Evolutionary conservation across 1,140 invertebrate genomes (phyloP), one percentile per base, ranked within the genome.

Genomic region (Wasmannia auropunctata): DNA sequence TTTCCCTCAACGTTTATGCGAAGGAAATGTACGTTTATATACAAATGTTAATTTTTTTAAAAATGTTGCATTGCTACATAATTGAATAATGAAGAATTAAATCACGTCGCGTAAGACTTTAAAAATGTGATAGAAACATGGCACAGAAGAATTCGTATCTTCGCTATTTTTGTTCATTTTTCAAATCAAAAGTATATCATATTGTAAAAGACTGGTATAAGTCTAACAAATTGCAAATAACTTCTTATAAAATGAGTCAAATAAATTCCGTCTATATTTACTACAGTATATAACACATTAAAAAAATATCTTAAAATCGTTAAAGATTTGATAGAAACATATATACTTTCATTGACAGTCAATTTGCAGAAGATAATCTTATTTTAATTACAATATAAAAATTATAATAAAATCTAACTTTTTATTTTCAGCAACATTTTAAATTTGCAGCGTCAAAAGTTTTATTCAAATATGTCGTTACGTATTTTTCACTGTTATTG

Each of bases 111-210:
- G 28, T 28, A 67, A 49, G 6, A 16, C 54, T 11, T 60, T 14
- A 46, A 16, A 46, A 46, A 8, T 46, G 16, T 46, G 14, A 8
- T 46, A 46, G 16, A 54, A 70, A 75, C 65, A 63, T 65, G 34
- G 72, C 49, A 63, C 65, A 84, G 46, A 72, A 46, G 54, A 88
- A 49, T n/a, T n/a, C n/a, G n/a, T n/a, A 89, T 76, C 54, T 87
- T 56, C 76, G n/a, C n/a, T n/a, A n/a, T n/a, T n/a, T n/a, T n/a
- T 90, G 88, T 90, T 86, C 75, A 72, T 28, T 25, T 85, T 60
- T 80, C 34, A 54, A 69, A 37, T 16, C 3, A 14, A 62, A 31
- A 86, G 11, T 69, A 25, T 63, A 70, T 43, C 16, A 76, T 31
- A 25, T 56, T 77, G 63, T 28, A 70, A 79, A 34, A 34, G 2